phyloP scores from a whole-genome alignment of 37 sponge, comb jelly and placozoan genomes.

The Petrosia ficiformis region DNA sequence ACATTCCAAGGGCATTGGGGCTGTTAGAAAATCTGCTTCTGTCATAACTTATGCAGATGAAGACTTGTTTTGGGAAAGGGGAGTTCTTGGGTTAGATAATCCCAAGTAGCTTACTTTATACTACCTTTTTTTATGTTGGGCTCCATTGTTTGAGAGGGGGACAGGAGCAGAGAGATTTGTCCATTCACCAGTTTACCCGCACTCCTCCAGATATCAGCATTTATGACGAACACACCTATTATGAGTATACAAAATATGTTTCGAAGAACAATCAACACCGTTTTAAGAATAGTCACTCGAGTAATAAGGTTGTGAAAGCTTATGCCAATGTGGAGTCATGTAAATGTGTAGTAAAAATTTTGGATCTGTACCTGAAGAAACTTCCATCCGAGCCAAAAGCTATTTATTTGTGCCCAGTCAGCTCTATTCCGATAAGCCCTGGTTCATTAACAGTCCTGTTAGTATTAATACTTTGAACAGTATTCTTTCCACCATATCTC shows the following conservation, averaged over 20 bases:
- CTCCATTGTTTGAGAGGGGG: conserved; percentile 4
- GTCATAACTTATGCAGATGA: conserved; percentile 36
- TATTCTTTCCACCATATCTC: background rate
- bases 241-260: background rate
- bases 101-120: conserved; percentile 14
- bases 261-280: conserved; percentile 12
- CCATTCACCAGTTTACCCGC: background rate
- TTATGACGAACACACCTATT: background rate
- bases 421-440: background rate
- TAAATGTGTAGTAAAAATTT: background rate
- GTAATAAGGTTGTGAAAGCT: background rate
- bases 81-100: conserved; percentile 4
- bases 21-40: conserved; percentile 26
- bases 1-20: conserved; percentile 36
- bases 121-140: conserved; percentile 18
- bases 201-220: background rate
- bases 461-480: conserved; percentile 7
- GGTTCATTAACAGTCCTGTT: conserved; percentile 22
- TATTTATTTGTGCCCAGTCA: conserved; percentile 6
- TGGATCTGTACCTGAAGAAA: background rate
- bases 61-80: conserved; percentile 18
- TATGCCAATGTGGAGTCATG: conserved; percentile 19
- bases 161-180: conserved; percentile 16
- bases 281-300: conserved; percentile 13
- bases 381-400: conserved; percentile 4